Evolutionary conservation across 2,113 vertebrate genomes (phyloP).

Genomic region (Equus przewalskii): DNA sequence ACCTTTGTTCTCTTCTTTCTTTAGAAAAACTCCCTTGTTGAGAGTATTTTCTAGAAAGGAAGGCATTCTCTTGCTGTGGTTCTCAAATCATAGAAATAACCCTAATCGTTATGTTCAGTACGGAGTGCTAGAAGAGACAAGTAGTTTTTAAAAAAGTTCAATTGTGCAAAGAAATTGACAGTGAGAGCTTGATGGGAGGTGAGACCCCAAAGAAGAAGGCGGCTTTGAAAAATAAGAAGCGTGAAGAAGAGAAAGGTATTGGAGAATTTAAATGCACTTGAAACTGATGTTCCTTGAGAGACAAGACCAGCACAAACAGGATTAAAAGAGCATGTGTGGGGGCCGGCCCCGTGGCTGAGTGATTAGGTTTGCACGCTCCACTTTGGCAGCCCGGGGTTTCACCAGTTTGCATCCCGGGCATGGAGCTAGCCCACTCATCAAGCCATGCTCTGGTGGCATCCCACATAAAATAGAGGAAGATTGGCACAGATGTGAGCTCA

Average conservation of each 20-base stretch:
- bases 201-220: accelerated
- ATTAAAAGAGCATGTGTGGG: accelerated
- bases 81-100: not conserved
- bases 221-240: not conserved
- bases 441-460: no score
- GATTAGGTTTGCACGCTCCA: no score
- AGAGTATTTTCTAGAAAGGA: not conserved
- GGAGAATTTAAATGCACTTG: accelerated
- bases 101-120: accelerated
- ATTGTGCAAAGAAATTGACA: accelerated
- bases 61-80: accelerated
- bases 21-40: not conserved
- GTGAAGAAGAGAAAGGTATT: accelerated
- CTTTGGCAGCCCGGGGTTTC: no score
- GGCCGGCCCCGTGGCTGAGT: no score
- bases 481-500: no score
- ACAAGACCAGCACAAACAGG: not conserved
- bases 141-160: not conserved
- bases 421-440: no score
- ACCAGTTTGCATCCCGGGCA: no score
- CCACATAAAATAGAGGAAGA: no score
- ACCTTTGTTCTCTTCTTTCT: not conserved
- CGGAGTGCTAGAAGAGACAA: not conserved
- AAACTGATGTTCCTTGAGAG: not conserved
- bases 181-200: accelerated